These are phyloP conservation scores for Liasis olivaceus DNA, from an alignment of 2,797 vertebrate species.

Conservation along the genomic window DNA sequence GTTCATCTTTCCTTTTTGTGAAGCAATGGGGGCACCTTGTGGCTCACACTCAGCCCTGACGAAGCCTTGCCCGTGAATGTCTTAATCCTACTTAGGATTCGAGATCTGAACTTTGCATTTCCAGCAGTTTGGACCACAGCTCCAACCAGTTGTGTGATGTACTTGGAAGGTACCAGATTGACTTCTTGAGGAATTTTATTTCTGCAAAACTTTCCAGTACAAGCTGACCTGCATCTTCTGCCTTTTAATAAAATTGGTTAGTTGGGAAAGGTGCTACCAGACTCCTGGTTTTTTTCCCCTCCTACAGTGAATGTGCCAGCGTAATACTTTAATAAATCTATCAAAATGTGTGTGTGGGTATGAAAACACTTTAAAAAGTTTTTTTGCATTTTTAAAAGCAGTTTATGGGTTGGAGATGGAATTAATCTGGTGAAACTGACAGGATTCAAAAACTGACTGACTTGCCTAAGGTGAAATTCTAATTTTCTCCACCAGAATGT, in stretches of 20 bases:
- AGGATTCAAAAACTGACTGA: too few species aligned
- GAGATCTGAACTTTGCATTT: background rate
- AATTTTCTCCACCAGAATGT: too few species aligned
- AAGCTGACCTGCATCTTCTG: background rate
- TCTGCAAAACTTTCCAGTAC: background rate
- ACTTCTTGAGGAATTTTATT: background rate
- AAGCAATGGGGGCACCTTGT: conserved; percentile 63
- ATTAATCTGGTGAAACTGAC: too few species aligned
- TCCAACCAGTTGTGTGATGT: background rate
- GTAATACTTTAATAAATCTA: background rate
- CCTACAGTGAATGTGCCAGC: background rate
- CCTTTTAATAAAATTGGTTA: background rate
- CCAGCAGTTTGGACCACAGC: background rate
- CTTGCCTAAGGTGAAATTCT: too few species aligned
- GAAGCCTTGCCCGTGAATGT: accelerated
- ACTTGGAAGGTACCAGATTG: background rate
- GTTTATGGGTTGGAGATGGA: too few species aligned
- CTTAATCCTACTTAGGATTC: background rate
- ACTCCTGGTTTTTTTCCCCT: background rate
- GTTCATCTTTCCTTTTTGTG: background rate
- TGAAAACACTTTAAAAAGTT: background rate
- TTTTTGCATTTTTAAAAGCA: background rate
- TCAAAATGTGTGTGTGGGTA: background rate
- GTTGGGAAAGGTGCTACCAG: background rate
- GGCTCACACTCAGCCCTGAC: conserved; percentile 42